Evolutionary conservation across 2,113 vertebrate species (phyloP).

Genomic region (Phycodurus eques): DNA sequence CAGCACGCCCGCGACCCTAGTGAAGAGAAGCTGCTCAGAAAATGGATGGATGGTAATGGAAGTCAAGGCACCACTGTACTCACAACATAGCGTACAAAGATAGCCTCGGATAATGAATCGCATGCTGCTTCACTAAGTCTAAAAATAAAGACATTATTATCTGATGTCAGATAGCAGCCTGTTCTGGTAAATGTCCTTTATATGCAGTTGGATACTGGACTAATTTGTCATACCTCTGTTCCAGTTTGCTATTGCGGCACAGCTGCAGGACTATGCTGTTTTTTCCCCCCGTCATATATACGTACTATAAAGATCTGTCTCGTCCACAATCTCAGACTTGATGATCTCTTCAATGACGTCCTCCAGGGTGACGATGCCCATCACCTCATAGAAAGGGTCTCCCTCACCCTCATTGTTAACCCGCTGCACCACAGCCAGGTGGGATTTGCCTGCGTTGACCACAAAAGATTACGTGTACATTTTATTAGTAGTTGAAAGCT

Average conservation of each 20-base stretch:
- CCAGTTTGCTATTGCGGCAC: no score
- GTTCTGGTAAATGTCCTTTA: no score
- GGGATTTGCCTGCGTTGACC: slow-evolving; percentile 69
- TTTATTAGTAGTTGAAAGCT: background rate
- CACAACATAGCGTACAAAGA: no score
- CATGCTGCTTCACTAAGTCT: background rate
- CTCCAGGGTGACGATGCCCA: slow-evolving; percentile 77
- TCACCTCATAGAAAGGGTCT: slow-evolving; percentile 78
- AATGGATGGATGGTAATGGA: no score
- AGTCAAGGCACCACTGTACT: no score
- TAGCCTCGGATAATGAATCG: no score
- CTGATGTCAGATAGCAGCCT: no score
- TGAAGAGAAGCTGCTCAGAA: no score
- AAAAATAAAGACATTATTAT: no score
- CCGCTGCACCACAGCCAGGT: slow-evolving; percentile 79
- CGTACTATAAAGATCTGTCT: slow-evolving; percentile 96
- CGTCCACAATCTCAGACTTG: slow-evolving; percentile 96
- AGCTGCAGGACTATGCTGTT: background rate
- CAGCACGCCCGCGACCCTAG: no score
- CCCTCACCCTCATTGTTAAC: slow-evolving; percentile 77
- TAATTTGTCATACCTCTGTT: no score
- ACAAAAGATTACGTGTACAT: background rate
- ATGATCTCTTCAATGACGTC: slow-evolving; percentile 79
- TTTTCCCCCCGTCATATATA: slow-evolving; percentile 68
- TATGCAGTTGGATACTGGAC: no score